phyloP scores from a whole-genome alignment of 2,888 invertebrate genomes.

The Boloria euphrosyne region DNA sequence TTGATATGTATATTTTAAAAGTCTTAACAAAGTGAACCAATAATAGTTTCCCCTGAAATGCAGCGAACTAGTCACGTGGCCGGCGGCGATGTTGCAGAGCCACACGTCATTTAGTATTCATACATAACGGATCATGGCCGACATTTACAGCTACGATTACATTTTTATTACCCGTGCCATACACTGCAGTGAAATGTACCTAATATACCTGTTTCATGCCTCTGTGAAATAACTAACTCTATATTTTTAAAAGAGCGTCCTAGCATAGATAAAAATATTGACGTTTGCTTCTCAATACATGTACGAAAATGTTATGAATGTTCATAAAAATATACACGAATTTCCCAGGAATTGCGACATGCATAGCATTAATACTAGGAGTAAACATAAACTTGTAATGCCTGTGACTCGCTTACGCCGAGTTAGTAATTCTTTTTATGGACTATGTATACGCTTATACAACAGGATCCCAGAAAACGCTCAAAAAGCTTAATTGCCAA shows the following conservation, averaged over 20 bases:
- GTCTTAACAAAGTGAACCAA: background rate
- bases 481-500: too few relatives aligned
- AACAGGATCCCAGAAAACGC: too few relatives aligned
- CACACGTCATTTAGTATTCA: constrained; percentile 17
- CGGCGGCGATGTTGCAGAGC: background rate
- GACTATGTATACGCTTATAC: too few relatives aligned
- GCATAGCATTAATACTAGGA: too few relatives aligned
- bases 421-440: too few relatives aligned
- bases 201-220: background rate
- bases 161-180: constrained; percentile 19
- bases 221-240: background rate
- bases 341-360: too few relatives aligned
- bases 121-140: constrained; percentile 26
- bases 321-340: too few relatives aligned
- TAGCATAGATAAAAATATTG: too few relatives aligned
- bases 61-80: background rate
- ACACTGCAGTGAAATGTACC: background rate
- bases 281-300: too few relatives aligned
- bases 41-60: background rate
- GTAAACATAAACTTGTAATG: too few relatives aligned
- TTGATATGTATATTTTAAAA: background rate
- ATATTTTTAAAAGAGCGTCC: background rate
- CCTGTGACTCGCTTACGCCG: too few relatives aligned
- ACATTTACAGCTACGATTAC: constrained; percentile 21
- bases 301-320: too few relatives aligned